phyloP scores from a whole-genome alignment of 2,797 vertebrate genomes.

The Phataginus tetradactyla region DNA sequence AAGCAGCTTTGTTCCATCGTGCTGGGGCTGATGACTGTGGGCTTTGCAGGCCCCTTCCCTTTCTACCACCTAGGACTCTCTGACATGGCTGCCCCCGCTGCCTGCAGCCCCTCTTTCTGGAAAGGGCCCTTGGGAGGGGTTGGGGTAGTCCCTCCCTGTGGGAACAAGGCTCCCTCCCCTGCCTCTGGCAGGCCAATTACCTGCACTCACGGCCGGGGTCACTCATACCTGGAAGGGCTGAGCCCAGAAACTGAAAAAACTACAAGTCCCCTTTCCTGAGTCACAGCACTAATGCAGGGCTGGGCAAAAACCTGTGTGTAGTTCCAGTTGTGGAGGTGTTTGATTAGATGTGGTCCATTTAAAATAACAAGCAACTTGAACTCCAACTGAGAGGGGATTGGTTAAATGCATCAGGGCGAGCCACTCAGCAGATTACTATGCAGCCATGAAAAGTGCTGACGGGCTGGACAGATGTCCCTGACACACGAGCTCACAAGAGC shows the following conservation, averaged over 20 bases:
- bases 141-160: background rate
- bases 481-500: background rate
- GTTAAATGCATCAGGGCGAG: background rate
- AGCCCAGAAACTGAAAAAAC: background rate
- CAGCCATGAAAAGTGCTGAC: background rate
- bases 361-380: background rate
- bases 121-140: background rate
- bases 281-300: background rate
- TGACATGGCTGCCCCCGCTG: background rate
- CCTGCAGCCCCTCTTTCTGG: background rate
- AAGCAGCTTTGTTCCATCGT: background rate
- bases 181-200: background rate
- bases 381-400: background rate
- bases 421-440: background rate
- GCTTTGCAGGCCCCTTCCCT: background rate
- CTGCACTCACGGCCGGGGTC: background rate
- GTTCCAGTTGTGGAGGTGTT: background rate
- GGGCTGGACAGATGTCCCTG: background rate
- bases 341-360: background rate
- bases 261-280: background rate
- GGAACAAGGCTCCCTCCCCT: background rate
- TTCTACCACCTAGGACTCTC: background rate
- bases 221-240: background rate
- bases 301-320: background rate
- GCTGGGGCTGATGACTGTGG: fast-evolving